Base-by-base conservation (phyloP, 2,797 vertebrate species). In the Oryzias sinensis region DNA sequence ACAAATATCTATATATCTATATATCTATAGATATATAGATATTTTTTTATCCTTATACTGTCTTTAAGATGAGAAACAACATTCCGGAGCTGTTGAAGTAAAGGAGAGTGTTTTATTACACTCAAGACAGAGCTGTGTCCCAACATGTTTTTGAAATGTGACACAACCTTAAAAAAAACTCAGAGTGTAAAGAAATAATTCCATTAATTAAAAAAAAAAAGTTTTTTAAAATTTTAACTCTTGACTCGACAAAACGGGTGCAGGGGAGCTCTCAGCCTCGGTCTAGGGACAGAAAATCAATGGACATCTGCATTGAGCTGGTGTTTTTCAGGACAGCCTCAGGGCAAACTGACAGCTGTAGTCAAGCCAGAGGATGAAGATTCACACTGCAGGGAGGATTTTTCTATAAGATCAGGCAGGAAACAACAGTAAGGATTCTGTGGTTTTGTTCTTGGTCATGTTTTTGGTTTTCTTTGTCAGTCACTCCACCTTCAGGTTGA, bases 101-200 rank as follows among this genome's bases (percentile, higher is more conserved):
- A 56, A 60, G n/a, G 48, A 42, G 6, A 51, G 63, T 2, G 40
- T 14, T 22, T 17, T 59, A 62, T 60, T 37, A 27, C 49, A 17
- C 16, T 42, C 1, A 64, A 70, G 64, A 56, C 54, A 47, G 55
- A 54, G 3, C 37, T 67, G 52, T 82, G 91, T 85, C 56, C 62
- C 53, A 40, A 88, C 91, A 86, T 13, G 91, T 77, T 72, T 51
- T 57, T 69, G 89, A 90, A 92, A 92, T 93, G 91, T 83, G 75
- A 86, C 82, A 76, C 5, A 86, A 86, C 85, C 66, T 65, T 72
- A 61, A 63, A 63, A 78, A 0, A 54, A 66, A 57, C 20, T 3
- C 20, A 22, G 29, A 33, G 33, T 37, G 3, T 11, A 37, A 11
- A 37, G 11, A 3, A 37, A 37, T 37, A 3, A 13, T 37, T 37